Conservation (phyloP, 2,113 vertebrate genomes). For the Cyanoderma ruficeps region DNA sequence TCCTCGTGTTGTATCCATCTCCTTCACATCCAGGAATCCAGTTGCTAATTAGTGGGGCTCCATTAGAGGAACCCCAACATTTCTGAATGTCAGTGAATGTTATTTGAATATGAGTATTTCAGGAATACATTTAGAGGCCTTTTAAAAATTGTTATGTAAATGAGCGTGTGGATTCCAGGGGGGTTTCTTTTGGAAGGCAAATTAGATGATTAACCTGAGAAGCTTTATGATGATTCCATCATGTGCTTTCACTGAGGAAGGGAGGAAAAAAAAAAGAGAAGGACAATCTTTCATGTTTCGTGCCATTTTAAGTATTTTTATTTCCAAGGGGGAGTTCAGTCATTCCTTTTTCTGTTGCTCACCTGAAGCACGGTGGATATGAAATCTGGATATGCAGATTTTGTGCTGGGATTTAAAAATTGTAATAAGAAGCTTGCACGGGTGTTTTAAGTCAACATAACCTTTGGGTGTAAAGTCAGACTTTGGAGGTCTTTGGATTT, state of each 20-base stretch:
- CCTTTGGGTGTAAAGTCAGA: constrained; percentile 11
- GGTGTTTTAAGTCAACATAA: neutral
- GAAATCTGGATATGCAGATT: neutral
- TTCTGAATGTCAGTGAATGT: neutral
- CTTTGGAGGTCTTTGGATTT: constrained; percentile 31
- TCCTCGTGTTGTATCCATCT: neutral
- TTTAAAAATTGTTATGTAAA: neutral
- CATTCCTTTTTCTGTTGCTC: neutral
- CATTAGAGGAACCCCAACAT: neutral
- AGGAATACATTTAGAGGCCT: neutral
- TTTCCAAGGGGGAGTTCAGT: neutral
- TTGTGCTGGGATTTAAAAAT: neutral
- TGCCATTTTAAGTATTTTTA: neutral
- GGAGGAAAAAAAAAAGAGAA: neutral
- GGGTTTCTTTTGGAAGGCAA: constrained; percentile 25
- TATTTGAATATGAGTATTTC: neutral
- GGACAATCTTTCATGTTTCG: neutral
- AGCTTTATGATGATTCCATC: neutral
- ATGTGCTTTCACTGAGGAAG: neutral
- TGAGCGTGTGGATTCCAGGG: neutral
- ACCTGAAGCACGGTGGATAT: neutral
- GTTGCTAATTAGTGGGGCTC: neutral
- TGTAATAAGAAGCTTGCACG: neutral
- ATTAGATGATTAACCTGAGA: constrained; percentile 30
- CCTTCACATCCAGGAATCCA: neutral